Base-by-base conservation (phyloP, 2,888 invertebrate genomes). In the Argynnis bischoffii region DNA sequence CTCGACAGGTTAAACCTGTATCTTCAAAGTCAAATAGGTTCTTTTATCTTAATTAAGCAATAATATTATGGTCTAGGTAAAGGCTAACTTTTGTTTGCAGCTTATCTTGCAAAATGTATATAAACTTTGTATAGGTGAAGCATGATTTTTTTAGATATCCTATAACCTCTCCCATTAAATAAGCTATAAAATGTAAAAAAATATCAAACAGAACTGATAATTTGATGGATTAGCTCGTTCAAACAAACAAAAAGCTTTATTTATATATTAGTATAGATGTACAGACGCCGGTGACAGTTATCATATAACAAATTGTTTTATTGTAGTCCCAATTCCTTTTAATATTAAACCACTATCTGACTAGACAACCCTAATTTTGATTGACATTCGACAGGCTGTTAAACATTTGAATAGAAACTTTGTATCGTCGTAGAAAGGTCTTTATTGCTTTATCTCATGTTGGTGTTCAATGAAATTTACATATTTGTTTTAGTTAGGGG, bases 401-500 rank as follows among this genome's bases (percentile, higher is more conserved):
- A 14, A 57, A 3, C 46, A 57, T 14, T 8, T 18, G 1, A 57
- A 15, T 46, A 8, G 6, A 57, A 6, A 11, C 41, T 35, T 55
- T 55, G 41, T 55, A 11, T 8, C n/a, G n/a, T 8, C 3, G 55
- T 8, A 8, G 35, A 31, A 55, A 55, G 35, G 55, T 3, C 15
- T 2, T n/a, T 31, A 55, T 35, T 55, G 55, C 31, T 31, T 55
- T 55, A 31, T 35, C n/a, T 31, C n/a, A 55, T 1, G 14, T n/a
- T 55, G 16, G n/a, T 41, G 11, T n/a, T 35, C n/a, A n/a, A n/a
- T 35, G 35, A 35, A 55, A 55, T 55, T 55, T 53, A 53, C 26
- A 53, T 53, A 15, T 31, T 55, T 35, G 35, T n/a, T 26, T 55
- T 55, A 31, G 55, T 55, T 55, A n/a, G 31, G 55, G 55, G 55